A percentile compares a stretch with the other conserved stretches of the same genome.
These are phyloP conservation scores for Pyrocephalus nanus DNA, from an alignment of 2,797 vertebrate genomes.

Conservation along the genomic window DNA sequence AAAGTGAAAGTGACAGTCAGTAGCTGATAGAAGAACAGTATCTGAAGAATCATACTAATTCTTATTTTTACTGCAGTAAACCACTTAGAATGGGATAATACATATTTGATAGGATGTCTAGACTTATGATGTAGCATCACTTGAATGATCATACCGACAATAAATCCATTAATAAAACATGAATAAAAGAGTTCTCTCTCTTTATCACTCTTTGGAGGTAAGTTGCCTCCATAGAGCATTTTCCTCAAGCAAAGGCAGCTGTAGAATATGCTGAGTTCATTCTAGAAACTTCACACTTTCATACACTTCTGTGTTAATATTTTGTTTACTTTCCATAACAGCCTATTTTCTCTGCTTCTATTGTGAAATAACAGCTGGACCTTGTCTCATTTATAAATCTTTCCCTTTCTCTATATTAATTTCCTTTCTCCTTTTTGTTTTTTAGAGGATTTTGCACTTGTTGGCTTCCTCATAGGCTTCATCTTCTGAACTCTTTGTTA, in stretches of 20 bases:
- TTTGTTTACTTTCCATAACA: neutral
- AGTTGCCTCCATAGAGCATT: neutral
- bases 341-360: neutral
- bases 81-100: neutral
- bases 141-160: neutral
- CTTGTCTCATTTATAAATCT: neutral
- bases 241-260: neutral
- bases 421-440: neutral
- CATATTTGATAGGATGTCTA: neutral
- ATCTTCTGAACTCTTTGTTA: neutral
- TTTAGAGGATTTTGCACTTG: neutral
- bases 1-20: neutral
- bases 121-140: neutral
- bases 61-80: neutral
- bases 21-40: neutral
- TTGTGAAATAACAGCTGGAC: neutral
- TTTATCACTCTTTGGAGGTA: neutral
- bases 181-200: neutral
- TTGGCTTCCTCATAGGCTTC: accelerated
- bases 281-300: neutral
- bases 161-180: neutral
- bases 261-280: neutral
- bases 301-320: neutral
- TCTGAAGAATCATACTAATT: neutral
- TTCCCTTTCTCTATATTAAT: neutral